Evolutionary conservation across 2,113 vertebrate genomes (phyloP).

Genomic region (Indicator indicator): DNA sequence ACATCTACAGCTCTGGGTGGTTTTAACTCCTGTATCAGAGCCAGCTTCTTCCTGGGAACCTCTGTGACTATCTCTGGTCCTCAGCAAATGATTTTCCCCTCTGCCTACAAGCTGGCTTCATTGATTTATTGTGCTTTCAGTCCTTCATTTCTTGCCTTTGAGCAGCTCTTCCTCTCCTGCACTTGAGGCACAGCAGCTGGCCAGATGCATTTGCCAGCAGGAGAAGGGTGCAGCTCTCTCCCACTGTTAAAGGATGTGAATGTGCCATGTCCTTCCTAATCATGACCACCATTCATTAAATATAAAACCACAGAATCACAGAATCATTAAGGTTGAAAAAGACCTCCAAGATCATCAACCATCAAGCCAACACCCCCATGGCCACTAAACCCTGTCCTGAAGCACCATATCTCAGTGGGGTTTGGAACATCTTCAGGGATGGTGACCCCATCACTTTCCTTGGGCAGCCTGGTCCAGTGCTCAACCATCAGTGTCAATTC

Average conservation of each 20-base stretch:
- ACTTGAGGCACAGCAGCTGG: background rate
- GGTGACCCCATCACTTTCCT: no score
- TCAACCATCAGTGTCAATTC: no score
- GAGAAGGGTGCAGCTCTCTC: background rate
- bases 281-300: background rate
- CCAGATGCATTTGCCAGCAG: background rate
- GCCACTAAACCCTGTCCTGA: no score
- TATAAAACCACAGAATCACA: background rate
- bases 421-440: no score
- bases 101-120: background rate
- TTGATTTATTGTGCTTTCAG: background rate
- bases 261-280: background rate
- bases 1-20: fast-evolving
- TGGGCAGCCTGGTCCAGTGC: no score
- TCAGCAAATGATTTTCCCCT: background rate
- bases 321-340: no score
- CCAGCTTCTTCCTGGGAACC: background rate
- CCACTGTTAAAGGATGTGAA: fast-evolving
- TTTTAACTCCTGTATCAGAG: background rate
- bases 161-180: background rate
- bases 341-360: no score
- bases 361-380: no score
- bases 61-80: background rate
- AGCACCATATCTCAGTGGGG: no score
- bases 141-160: background rate